Conservation (phyloP, 2,797 vertebrate species). For the Caiman crocodilus region DNA sequence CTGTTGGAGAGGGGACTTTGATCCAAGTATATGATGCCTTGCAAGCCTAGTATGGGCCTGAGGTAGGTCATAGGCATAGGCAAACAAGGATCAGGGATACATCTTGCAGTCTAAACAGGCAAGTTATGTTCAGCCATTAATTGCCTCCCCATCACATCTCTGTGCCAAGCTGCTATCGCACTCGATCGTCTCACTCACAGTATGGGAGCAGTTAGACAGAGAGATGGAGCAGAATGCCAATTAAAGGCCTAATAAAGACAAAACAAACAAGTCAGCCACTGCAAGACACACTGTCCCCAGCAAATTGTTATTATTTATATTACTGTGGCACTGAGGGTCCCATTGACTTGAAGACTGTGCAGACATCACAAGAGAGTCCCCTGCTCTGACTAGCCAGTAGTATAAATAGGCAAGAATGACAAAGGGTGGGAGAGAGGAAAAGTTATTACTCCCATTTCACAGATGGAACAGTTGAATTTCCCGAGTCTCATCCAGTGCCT, state of each 20-base stretch:
- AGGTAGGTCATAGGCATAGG: not conserved
- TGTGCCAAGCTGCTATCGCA: not conserved
- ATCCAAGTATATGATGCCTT: not conserved
- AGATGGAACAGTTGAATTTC: not conserved
- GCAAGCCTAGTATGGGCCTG: not conserved
- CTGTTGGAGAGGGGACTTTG: not conserved
- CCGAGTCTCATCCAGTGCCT: not conserved
- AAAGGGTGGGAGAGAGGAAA: not conserved
- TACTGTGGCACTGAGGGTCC: not conserved
- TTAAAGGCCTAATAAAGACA: not conserved
- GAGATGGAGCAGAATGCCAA: not conserved
- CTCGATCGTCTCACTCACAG: not conserved
- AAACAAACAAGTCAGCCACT: not conserved
- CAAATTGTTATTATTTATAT: not conserved
- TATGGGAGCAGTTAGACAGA: not conserved
- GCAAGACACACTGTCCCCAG: not conserved
- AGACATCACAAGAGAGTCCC: not conserved
- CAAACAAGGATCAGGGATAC: not conserved
- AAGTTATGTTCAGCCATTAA: not conserved
- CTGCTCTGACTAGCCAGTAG: not conserved
- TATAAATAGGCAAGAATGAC: not conserved
- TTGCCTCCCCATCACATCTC: not conserved
- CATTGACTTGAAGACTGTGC: not conserved
- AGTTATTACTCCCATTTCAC: not conserved
- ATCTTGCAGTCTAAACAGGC: not conserved